Evolutionary conservation across 2,113 vertebrate genomes (phyloP), one percentile per base, ranked within the genome.

Genomic region (Sisor rabdophorus): DNA sequence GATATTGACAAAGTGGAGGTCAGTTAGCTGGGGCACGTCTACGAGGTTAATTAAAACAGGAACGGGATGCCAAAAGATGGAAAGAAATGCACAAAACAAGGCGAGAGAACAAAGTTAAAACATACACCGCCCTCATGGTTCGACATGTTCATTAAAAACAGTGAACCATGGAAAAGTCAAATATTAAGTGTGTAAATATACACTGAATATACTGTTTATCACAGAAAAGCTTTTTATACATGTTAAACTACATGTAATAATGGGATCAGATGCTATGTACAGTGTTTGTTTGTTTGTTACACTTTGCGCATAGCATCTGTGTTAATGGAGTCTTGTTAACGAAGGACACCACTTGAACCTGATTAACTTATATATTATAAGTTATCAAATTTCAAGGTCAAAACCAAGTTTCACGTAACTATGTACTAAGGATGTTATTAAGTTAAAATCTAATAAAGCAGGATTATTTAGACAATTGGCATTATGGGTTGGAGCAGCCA

Each of bases 21-120:
- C 97, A 76, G 94, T 95, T 91, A 97, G 92, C 83, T 93, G 92
- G 84, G 97, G 97, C 80, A 99, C 89, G 65, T 95, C 97, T 98
- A 84, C 24, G 84, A 85, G 86, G 88, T 71, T 84, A 83, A 60
- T 58, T 26, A 74, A 32, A 73, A 52, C 79, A 56, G 24, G 85
- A 22, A 65, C 79, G 89, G 84, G 87, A 87, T 88, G 86, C 86
- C 88, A 30, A 75, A 11, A 64, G 79, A 56, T 28, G 15, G 20
- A 50, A 83, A 77, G 74, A 28, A 81, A 70, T 20, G 59, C 50
- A 77, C 71, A 80, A 73, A 61, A 74, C 85, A 86, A 84, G 89
- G 83, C 89, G 82, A 72, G 7, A 56, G 86, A 81, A 71, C 67
- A 75, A 78, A 83, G 67, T 68, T 56, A 80, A 36, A 30, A 30